Evolutionary conservation across 2,113 vertebrate species (phyloP).

Genomic region (Montifringilla adamsi): DNA sequence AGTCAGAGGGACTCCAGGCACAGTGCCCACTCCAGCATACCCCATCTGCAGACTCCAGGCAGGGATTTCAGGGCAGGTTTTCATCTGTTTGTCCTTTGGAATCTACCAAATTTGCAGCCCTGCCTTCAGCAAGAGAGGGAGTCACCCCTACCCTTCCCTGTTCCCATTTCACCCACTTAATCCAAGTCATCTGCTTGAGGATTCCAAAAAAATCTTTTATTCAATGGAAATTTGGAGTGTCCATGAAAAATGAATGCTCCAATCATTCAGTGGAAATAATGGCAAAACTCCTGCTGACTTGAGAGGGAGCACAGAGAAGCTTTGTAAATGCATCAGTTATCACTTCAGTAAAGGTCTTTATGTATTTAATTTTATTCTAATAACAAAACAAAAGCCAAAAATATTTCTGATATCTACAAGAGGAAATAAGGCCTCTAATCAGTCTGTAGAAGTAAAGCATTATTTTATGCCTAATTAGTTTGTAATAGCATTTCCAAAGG

Average conservation of each 20-base stretch:
- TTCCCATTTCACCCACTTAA: background rate
- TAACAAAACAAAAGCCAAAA: background rate
- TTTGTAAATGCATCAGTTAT: background rate
- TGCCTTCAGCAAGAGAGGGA: background rate
- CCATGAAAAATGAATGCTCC: background rate
- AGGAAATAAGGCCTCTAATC: constrained; percentile 62
- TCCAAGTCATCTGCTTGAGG: background rate
- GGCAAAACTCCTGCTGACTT: background rate
- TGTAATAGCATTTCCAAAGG: constrained; percentile 57
- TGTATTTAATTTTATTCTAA: background rate
- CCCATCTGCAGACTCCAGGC: background rate
- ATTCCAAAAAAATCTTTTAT: background rate
- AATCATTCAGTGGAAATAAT: background rate
- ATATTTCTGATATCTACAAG: constrained; percentile 12
- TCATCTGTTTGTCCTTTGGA: background rate
- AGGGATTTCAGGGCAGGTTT: background rate
- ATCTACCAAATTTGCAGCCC: background rate
- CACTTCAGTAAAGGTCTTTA: background rate
- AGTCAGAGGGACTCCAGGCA: background rate
- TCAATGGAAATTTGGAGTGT: background rate
- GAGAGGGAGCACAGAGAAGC: background rate
- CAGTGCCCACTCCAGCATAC: background rate
- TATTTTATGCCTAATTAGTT: constrained; percentile 61
- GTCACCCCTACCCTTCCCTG: background rate
- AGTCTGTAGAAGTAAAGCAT: constrained; percentile 56